Percentiles rank a stretch among this genome's conserved stretches.
Evolutionary conservation across 2,113 vertebrate species (phyloP).

Genomic region (Rattus rattus): DNA sequence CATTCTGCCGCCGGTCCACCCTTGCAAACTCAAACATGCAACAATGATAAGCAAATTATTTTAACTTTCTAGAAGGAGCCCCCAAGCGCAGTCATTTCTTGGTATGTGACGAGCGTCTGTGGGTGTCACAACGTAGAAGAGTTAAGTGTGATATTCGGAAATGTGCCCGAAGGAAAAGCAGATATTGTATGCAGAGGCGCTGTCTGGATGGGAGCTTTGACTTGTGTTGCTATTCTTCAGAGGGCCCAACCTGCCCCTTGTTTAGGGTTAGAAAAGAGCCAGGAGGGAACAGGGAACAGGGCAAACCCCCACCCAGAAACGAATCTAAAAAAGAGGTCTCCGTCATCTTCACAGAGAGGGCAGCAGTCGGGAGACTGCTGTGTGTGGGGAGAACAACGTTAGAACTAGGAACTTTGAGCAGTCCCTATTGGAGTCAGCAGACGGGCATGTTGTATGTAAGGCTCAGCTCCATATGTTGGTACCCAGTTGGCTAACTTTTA

Average conservation of each 20-base stretch:
- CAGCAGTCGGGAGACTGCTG: not conserved
- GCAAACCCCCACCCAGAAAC: constrained; percentile 23
- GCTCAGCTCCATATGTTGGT: not conserved
- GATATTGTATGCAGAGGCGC: not conserved
- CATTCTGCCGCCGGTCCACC: not conserved
- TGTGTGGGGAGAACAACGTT: not conserved
- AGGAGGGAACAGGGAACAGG: not conserved
- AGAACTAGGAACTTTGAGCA: not conserved
- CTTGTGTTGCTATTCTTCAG: not conserved
- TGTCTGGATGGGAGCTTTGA: not conserved
- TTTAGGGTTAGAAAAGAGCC: constrained; percentile 9
- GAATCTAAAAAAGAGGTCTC: not conserved
- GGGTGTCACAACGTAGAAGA: not conserved
- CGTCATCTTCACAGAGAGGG: not conserved
- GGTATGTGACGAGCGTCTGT: accelerated
- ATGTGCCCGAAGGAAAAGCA: not conserved
- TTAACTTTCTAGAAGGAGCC: not conserved
- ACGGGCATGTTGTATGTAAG: not conserved
- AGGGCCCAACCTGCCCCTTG: not conserved
- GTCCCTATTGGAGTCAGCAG: not conserved
- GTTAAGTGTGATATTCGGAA: not conserved
- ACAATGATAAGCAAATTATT: not conserved
- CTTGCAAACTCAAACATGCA: not conserved
- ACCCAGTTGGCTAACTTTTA: constrained; percentile 81
- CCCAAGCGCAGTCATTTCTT: not conserved